phyloP scores from a whole-genome alignment of 2,888 invertebrate species.

The Gandaritis pyraliata region DNA sequence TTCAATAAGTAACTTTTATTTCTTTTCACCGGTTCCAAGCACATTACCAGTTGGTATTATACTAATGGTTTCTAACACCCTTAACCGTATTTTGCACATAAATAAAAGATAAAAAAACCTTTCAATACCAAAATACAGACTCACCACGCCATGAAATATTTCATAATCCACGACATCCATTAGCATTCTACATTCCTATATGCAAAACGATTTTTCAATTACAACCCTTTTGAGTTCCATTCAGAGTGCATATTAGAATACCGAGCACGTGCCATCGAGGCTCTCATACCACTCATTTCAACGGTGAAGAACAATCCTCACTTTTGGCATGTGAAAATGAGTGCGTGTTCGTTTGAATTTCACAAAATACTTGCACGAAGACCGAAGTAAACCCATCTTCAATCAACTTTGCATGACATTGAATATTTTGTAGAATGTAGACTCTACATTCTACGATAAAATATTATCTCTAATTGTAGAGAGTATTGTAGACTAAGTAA shows the following conservation, averaged over 20 bases:
- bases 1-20: too few species aligned
- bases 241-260: constrained; percentile 30
- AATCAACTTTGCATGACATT: too few species aligned
- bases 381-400: too few species aligned
- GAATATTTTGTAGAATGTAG: too few species aligned
- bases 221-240: constrained; percentile 39
- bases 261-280: constrained; percentile 36
- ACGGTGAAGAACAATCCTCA: constrained; percentile 16
- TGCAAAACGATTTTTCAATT: constrained; percentile 45
- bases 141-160: constrained; percentile 17
- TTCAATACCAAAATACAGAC: constrained; percentile 2
- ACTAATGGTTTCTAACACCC: too few species aligned
- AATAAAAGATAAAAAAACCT: not conserved
- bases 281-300: constrained; percentile 39
- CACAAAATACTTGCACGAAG: not conserved
- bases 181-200: constrained; percentile 25
- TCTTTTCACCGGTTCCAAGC: too few species aligned
- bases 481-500: too few species aligned
- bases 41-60: too few species aligned
- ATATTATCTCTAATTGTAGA: too few species aligned
- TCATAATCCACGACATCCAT: constrained; percentile 38
- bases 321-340: not conserved
- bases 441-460: too few species aligned
- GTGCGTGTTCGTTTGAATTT: not conserved
- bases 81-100: too few species aligned